Base-by-base conservation (phyloP, 2,888 invertebrate species). In the Acronicta aceris region DNA sequence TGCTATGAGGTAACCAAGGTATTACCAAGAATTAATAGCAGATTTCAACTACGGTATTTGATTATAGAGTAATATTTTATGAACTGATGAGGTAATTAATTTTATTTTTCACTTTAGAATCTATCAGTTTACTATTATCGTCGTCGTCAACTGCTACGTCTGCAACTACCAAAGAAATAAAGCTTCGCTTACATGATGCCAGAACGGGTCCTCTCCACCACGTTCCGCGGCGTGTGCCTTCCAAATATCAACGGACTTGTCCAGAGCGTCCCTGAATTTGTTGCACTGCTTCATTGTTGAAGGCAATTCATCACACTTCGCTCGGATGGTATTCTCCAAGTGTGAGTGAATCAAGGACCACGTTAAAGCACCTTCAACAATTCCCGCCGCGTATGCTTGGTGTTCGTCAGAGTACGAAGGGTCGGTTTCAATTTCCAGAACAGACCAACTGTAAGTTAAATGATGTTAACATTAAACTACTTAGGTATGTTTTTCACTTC, bases 301-400 rank as follows among this genome's bases (percentile, higher is more conserved):
- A 0, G 86, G 81, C 15, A 95, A 94, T 43, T 92, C 90, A 8
- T 94, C 92, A 68, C 96, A 95, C 68, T 91, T 92, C 75, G 88
- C 86, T 40, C 91, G 81, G 64, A 94, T 94, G 25, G 96, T 97
- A 84, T 98, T 98, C 80, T 96, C 94, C 95, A 98, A 97, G 83
- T 97, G 97, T 80, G 96, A 96, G 85, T 97, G 96, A 74, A 98
- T 97, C 59, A 97, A 94, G 66, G 96, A 96, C 96, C 97, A 97
- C 10, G 98, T 98, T 5, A 98, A 88, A 21, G 96, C 96, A 0
- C 98, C 98, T 88, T 98, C 98, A 0, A 97, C 95, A 43, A 97
- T 95, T 6, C 98, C 98, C 2, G 98, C 98, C 1, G 97, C 97
- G 87, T 97, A 98, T 0, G 98, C 98, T 92, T 98, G 98, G 45